Percentiles rank a stretch among this genome's conserved stretches.
These are phyloP conservation scores for Chromis chromis DNA, from an alignment of 2,797 vertebrate species.

Conservation along the genomic window DNA sequence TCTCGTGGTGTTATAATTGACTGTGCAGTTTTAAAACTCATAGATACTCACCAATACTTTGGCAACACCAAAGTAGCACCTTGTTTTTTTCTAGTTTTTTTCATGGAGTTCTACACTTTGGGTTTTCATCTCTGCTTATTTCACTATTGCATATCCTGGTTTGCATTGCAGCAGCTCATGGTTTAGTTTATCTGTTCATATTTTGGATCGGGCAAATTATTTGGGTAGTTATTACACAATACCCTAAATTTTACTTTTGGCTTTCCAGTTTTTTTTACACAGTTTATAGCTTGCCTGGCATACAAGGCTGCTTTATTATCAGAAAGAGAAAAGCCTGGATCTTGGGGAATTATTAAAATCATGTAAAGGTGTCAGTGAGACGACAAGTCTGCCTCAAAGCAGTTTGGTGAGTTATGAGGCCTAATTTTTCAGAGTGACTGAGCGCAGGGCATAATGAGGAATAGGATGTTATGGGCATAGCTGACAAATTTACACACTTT, in stretches of 20 bases:
- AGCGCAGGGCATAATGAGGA: not conserved
- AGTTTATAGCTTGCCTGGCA: too few relatives aligned
- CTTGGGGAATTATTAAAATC: too few relatives aligned
- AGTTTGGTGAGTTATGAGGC: not conserved
- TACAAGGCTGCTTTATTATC: too few relatives aligned
- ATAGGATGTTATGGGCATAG: not conserved
- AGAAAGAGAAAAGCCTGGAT: too few relatives aligned
- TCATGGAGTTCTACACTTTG: not conserved
- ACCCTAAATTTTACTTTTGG: too few relatives aligned
- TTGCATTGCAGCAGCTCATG: too few relatives aligned
- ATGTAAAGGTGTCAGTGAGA: not conserved
- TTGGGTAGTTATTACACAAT: too few relatives aligned
- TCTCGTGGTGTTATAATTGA: not conserved
- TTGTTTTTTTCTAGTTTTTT: not conserved
- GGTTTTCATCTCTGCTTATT: not conserved
- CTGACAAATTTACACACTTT: not conserved
- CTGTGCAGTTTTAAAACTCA: not conserved
- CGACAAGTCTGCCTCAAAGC: too few relatives aligned
- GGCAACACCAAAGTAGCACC: not conserved
- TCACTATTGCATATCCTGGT: not conserved
- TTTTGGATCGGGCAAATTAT: too few relatives aligned
- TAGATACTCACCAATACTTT: not conserved
- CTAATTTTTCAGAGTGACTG: not conserved
- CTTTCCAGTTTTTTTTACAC: too few relatives aligned
- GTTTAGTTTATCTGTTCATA: too few relatives aligned